phyloP scores from a whole-genome alignment of 2,113 vertebrate species.

The Alexandromys fortis region DNA sequence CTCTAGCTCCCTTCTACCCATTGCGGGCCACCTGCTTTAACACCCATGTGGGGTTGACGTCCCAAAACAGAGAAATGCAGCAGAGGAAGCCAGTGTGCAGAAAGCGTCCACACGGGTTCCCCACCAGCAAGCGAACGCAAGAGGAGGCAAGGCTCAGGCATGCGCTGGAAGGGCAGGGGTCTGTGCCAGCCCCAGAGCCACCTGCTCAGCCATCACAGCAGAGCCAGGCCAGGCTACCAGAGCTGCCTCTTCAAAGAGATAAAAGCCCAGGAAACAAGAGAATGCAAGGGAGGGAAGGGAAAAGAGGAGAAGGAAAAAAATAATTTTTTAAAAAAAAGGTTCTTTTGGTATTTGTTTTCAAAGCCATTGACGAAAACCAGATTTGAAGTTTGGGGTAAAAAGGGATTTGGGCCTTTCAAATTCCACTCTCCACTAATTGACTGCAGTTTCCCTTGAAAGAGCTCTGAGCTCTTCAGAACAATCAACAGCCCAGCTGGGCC shows the following conservation, averaged over 20 bases:
- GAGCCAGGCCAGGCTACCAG: neutral
- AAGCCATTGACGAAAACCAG: conserved; percentile 79
- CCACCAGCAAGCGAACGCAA: neutral
- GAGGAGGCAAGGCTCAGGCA: neutral
- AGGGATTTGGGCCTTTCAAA: conserved; percentile 76
- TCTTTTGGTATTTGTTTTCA: conserved; percentile 73
- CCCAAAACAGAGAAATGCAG: neutral
- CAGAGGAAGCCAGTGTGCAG: neutral
- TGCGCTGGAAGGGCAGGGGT: neutral
- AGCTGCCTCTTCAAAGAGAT: conserved; percentile 59
- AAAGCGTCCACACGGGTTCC: too few species aligned
- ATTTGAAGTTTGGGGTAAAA: conserved; percentile 73
- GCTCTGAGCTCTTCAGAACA: conserved; percentile 75
- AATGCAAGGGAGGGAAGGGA: conserved; percentile 6
- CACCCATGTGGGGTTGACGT: neutral
- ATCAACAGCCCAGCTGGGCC: conserved; percentile 74
- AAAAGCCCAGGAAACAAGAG: conserved; percentile 69
- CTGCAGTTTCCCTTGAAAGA: conserved; percentile 74
- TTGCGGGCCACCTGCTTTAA: neutral
- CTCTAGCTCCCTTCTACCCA: neutral
- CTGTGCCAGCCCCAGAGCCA: neutral
- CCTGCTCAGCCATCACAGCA: conserved; percentile 44
- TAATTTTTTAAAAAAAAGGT: conserved; percentile 61
- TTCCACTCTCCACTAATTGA: conserved; percentile 79
- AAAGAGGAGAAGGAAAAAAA: conserved; percentile 48